Conservation (phyloP, 2,888 invertebrate genomes). For the Aleiodes leptofemur region DNA sequence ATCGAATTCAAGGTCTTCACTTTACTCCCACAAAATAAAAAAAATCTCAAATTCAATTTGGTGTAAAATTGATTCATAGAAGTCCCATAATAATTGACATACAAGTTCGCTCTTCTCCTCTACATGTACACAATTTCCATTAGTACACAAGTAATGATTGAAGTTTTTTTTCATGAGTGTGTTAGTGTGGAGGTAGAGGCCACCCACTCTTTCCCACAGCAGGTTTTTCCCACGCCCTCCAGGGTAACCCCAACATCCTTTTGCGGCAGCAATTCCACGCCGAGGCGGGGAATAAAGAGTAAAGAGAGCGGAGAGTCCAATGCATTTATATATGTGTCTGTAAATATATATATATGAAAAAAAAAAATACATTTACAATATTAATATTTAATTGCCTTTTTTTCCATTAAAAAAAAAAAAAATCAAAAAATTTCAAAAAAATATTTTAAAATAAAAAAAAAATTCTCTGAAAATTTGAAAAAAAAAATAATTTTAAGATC, state of each 20-base stretch:
- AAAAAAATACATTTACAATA: too few species aligned
- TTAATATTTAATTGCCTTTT: too few species aligned
- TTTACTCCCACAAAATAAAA: background rate
- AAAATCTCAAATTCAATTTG: background rate
- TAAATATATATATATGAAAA: background rate
- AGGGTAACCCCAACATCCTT: constrained; percentile 86
- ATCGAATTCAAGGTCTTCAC: too few species aligned
- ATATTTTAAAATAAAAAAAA: too few species aligned
- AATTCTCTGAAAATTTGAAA: too few species aligned
- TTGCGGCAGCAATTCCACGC: constrained; percentile 75
- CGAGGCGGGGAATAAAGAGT: constrained; percentile 52
- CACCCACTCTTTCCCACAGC: constrained; percentile 90
- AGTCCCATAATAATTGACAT: background rate
- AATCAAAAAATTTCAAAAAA: too few species aligned
- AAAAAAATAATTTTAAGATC: too few species aligned
- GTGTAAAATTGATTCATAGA: constrained; percentile 22
- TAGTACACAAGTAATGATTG: background rate
- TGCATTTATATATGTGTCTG: constrained; percentile 25
- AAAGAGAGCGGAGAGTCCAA: constrained; percentile 52
- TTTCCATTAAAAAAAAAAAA: too few species aligned
- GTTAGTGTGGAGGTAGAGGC: constrained; percentile 76
- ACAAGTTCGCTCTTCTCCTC: too few species aligned
- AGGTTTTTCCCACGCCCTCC: constrained; percentile 88
- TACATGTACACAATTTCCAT: background rate
- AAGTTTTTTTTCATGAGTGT: background rate